Evolutionary conservation across 2,888 invertebrate species (phyloP), one percentile per base, ranked within the genome.

Genomic region (Caenorhabditis sp.): DNA sequence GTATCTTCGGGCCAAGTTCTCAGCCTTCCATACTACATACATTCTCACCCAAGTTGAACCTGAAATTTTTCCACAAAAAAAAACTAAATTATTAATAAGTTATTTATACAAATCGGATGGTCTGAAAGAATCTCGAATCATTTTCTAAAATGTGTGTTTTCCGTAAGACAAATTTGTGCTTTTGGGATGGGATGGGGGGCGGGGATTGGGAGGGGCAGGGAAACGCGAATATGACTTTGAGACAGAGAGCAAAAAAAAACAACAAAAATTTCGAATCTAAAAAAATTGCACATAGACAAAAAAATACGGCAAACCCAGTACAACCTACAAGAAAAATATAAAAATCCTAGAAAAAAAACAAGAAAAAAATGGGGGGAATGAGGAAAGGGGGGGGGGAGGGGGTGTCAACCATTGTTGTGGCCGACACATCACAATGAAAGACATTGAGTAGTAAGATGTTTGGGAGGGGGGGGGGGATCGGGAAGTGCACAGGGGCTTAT

Each of bases 131-230:
- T 23, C 43, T 62, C 62, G 62, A 62, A 62, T 62, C 62, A 55
- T 55, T 62, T 55, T 62, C 62, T 62, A 62, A 36, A 36, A 26
- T n/a, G n/a, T n/a, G n/a, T n/a, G 53, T 24, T 59, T 59, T 43
- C 43, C 43, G 43, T 43, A 43, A 43, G 43, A 43, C 43, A 43
- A 43, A 43, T 43, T 43, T 43, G 43, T 43, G n/a, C n/a, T n/a
- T n/a, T n/a, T n/a, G n/a, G n/a, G n/a, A n/a, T n/a, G n/a, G 31
- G 31, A 31, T 31, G 43, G 43, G 14, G 5, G 43, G 12, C 2
- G 3, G 14, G 6, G 43, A 17, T 5, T 6, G 43, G 3, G 6
- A 3, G 12, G 12, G 58, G 2, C 36, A 1, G 5, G 58, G 58
- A 43, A 36, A 36, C 43, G 26, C 1, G 21, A 43, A 37, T 43